Evolutionary conservation across 2,113 vertebrate genomes (phyloP).

Genomic region (Erinaceus europaeus): DNA sequence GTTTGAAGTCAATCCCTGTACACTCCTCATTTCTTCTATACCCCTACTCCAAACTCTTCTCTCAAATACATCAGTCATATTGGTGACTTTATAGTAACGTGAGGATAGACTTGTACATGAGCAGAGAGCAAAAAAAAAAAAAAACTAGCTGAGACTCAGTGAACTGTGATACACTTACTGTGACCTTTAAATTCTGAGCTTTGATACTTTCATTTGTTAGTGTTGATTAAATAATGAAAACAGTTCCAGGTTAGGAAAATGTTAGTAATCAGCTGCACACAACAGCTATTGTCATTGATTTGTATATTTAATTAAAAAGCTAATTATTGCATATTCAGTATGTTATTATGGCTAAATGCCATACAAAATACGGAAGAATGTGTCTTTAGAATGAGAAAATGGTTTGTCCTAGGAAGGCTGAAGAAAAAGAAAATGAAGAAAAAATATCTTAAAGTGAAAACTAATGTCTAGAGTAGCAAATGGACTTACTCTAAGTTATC

Average conservation of each 20-base stretch:
- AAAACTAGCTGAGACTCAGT: background rate
- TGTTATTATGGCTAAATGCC: constrained; percentile 33
- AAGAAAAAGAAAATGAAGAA: background rate
- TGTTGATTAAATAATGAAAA: constrained; percentile 61
- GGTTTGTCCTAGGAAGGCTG: background rate
- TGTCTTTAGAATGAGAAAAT: background rate
- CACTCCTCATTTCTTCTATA: background rate
- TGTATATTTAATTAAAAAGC: constrained; percentile 50
- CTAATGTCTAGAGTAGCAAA: background rate
- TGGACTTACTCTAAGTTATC: background rate
- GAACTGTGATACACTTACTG: background rate
- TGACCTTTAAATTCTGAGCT: background rate
- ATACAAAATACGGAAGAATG: background rate
- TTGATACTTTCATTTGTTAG: background rate
- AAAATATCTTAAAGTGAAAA: background rate
- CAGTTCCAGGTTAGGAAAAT: constrained; percentile 48
- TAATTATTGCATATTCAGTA: constrained; percentile 47
- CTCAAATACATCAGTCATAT: background rate
- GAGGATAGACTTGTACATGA: background rate
- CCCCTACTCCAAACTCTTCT: too few species aligned
- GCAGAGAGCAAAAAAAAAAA: background rate
- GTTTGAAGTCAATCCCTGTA: too few species aligned
- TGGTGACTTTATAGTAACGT: background rate
- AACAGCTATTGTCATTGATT: constrained; percentile 37
- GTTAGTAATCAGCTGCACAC: constrained; percentile 42